Conservation (phyloP, 2,888 invertebrate species). For the Noctua pronuba region DNA sequence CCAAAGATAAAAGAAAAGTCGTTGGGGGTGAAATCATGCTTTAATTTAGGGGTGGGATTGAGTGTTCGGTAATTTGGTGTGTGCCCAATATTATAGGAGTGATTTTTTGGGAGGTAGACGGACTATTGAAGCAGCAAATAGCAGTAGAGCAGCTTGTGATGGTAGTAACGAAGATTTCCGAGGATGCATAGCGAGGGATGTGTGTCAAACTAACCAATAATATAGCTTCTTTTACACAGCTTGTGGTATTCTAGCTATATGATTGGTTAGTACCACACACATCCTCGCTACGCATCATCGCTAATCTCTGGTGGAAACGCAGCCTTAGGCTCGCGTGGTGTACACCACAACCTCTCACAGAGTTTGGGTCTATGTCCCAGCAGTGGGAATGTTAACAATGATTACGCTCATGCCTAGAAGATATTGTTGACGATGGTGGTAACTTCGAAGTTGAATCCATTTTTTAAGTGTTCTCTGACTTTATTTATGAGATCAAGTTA, state of each 20-base stretch:
- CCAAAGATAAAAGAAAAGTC: constrained; percentile 58
- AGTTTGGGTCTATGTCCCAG: neutral
- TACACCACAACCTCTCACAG: neutral
- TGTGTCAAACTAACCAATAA: too few relatives aligned
- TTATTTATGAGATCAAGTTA: too few relatives aligned
- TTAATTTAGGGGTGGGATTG: constrained; percentile 37
- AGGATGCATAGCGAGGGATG: too few relatives aligned
- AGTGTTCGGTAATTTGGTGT: constrained; percentile 17
- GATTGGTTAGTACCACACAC: too few relatives aligned
- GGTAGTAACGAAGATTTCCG: neutral
- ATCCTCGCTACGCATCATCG: neutral
- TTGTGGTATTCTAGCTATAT: too few relatives aligned
- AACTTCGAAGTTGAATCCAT: too few relatives aligned
- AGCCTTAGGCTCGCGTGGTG: too few relatives aligned
- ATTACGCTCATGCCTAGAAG: neutral
- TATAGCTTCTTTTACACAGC: too few relatives aligned
- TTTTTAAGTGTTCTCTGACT: too few relatives aligned
- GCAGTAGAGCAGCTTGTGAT: neutral
- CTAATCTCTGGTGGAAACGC: too few relatives aligned
- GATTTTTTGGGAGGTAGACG: neutral
- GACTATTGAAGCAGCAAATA: neutral
- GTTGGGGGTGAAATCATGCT: constrained; percentile 32
- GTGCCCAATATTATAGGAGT: neutral
- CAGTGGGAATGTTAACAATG: neutral
- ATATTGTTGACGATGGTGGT: too few relatives aligned